Percentiles rank a stretch among this genome's conserved stretches.
phyloP scores from a whole-genome alignment of 2,888 invertebrate genomes.

The Ectropis crepuscularia region DNA sequence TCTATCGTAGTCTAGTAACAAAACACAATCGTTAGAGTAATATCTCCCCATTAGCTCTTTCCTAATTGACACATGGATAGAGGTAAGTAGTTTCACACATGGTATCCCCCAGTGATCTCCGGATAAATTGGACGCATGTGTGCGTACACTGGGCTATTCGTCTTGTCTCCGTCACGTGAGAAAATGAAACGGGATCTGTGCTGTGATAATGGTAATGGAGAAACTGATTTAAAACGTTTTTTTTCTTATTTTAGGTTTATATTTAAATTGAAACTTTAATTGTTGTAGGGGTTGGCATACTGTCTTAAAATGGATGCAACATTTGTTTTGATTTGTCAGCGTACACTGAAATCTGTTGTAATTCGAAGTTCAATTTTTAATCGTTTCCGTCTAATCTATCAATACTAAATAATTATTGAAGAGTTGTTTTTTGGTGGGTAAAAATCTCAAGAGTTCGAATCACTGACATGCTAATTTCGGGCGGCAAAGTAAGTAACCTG shows the following conservation, averaged over 20 bases:
- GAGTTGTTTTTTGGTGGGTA: too few relatives aligned
- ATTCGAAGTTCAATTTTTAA: too few relatives aligned
- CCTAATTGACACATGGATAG: conserved; percentile 53
- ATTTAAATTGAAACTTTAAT: neutral
- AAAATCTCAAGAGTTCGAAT: too few relatives aligned
- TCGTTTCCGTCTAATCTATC: too few relatives aligned
- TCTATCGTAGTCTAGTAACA: neutral
- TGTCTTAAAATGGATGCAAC: too few relatives aligned
- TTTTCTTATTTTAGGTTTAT: conserved; percentile 1
- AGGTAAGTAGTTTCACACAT: conserved; percentile 44
- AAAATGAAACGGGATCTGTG: conserved; percentile 57
- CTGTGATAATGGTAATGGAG: conserved; percentile 57
- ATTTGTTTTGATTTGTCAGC: too few relatives aligned
- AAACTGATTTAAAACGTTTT: conserved; percentile 23
- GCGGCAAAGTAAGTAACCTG: too few relatives aligned
- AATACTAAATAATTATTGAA: too few relatives aligned
- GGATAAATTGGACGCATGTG: conserved; percentile 76
- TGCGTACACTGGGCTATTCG: conserved; percentile 44
- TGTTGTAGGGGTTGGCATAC: too few relatives aligned
- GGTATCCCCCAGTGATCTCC: conserved; percentile 42
- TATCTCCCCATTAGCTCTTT: conserved; percentile 27
- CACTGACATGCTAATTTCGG: too few relatives aligned
- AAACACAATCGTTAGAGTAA: conserved; percentile 13
- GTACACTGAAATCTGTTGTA: too few relatives aligned
- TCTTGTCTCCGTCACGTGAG: conserved; percentile 64